Base-by-base conservation (phyloP, 2,113 vertebrate species). In the Takifugu flavidus region DNA sequence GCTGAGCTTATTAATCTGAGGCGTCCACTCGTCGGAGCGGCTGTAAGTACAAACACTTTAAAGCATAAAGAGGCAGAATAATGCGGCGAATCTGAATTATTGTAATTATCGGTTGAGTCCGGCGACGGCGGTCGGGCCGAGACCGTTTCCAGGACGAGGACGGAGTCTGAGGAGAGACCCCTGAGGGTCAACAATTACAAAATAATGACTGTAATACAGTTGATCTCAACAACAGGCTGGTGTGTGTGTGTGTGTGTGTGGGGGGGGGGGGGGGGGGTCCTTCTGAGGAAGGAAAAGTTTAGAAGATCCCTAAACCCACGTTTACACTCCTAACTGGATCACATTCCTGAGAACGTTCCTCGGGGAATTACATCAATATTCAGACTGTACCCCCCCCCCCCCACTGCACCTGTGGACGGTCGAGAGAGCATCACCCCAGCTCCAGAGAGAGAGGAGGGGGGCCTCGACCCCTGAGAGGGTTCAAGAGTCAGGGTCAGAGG, bases 401-500 rank as follows among this genome's bases (percentile, higher is more conserved):
- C 65, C 64, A 74, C 56, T 60, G 71, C 78, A 83, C 82, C 79
- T 82, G 79, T 65, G 67, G 51, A 61, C 47, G 71, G 54, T 3
- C 13, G 26, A 60, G 72, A 49, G 65, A 74, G 39, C 25, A 8
- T 27, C 67, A 59, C 6, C 34, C 29, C 49, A 27, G 59, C 55
- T 29, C 25, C 66, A 25, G 34, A 56, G 53, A 67, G 62, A 42
- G 10, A n/a, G 13, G 62, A 62, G 89, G 84, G 91, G 91, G 87
- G 87, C 10, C 49, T 87, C 91, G 91, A 91, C 82, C 91, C 68
- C 73, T 63, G 68, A 91, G 93, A 92, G 89, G 93, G 94, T 93
- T 94, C 91, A 92, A 91, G 92, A 94, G 91, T 95, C 91, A 90
- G 90, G 72, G 90, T 88, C 87, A 84, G 72, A 90, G 93, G 93